These are phyloP conservation scores for Eciton burchellii DNA, from an alignment of 1,140 invertebrate species.

Conservation along the genomic window DNA sequence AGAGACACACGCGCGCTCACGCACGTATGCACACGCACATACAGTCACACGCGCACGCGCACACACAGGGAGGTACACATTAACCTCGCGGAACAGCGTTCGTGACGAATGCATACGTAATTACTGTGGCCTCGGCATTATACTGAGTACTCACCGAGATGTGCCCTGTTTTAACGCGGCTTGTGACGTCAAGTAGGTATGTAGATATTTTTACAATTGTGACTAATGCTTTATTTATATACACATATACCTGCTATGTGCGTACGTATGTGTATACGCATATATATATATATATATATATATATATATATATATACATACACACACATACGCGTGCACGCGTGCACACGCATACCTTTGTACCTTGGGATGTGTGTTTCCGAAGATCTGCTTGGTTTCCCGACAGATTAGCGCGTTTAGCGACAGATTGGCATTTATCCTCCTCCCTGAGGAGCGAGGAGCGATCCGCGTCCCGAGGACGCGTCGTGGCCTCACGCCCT, in stretches of 20 bases:
- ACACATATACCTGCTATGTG: neutral
- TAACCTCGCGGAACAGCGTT: slow-evolving; percentile 57
- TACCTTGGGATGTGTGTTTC: slow-evolving; percentile 23
- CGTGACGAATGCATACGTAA: slow-evolving; percentile 76
- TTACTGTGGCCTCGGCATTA: slow-evolving; percentile 78
- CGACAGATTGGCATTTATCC: slow-evolving; percentile 2
- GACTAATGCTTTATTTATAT: slow-evolving; percentile 58
- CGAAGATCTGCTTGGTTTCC: slow-evolving; percentile 10
- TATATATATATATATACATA: no score
- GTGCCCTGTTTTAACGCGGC: slow-evolving; percentile 86
- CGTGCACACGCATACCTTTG: no score
- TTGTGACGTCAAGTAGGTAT: slow-evolving; percentile 86
- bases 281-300: no score
- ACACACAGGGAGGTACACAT: slow-evolving; percentile 12
- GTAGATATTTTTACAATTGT: slow-evolving; percentile 79
- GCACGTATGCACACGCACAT: no score
- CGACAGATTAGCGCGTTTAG: neutral
- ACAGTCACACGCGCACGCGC: neutral
- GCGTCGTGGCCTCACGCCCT: no score
- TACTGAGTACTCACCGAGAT: slow-evolving; percentile 85
- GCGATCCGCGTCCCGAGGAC: no score
- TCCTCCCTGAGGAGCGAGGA: no score
- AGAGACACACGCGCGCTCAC: neutral
- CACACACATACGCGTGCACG: no score
- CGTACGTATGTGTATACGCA: no score